A percentile compares a stretch with the other conserved stretches of the same genome.
Evolutionary conservation across 2,797 vertebrate species (phyloP).

Genomic region (Psittacula derbiana): DNA sequence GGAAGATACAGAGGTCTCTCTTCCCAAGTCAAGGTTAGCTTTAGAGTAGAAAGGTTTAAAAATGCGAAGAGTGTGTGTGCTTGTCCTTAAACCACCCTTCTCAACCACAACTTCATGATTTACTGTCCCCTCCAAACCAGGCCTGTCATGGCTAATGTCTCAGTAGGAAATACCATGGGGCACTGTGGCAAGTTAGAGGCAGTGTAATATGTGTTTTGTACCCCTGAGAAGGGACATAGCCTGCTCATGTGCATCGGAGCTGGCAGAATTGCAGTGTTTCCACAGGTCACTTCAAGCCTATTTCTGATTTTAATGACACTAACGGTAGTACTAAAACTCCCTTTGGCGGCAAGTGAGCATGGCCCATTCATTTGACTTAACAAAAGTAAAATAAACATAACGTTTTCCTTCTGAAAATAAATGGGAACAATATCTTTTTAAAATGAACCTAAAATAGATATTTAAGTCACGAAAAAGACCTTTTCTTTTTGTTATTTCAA

Average conservation of each 20-base stretch:
- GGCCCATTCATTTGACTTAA: neutral
- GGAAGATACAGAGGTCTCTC: neutral
- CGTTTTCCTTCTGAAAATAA: slow-evolving; percentile 32
- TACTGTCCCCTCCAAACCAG: neutral
- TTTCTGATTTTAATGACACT: neutral
- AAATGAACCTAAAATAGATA: neutral
- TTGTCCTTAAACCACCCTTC: neutral
- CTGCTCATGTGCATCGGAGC: neutral
- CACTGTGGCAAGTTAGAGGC: neutral
- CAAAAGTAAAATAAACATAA: neutral
- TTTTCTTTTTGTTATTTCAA: slow-evolving; percentile 19
- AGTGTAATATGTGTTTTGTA: neutral
- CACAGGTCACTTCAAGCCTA: neutral
- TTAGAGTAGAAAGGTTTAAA: neutral
- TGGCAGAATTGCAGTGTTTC: neutral
- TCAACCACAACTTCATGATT: neutral
- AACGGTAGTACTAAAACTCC: neutral
- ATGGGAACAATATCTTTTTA: neutral
- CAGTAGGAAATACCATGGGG: neutral
- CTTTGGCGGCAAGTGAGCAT: neutral
- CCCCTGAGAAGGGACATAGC: neutral
- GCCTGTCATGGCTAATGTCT: fast-evolving
- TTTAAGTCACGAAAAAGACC: neutral
- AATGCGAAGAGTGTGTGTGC: neutral
- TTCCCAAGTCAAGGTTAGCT: neutral